Evolutionary conservation across 2,888 invertebrate genomes (phyloP).

Genomic region (Chrysopilus asiliformis): DNA sequence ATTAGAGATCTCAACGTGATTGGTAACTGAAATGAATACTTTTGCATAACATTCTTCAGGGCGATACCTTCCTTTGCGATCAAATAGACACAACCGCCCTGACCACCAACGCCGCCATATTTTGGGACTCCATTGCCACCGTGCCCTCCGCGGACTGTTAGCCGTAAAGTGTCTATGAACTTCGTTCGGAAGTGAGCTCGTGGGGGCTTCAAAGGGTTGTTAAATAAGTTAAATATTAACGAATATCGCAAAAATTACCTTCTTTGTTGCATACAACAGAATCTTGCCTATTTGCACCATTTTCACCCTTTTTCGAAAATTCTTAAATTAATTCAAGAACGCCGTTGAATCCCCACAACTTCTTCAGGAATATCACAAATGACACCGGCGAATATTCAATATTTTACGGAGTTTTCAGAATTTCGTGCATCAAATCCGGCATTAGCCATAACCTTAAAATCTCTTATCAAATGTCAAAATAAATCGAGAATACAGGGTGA

Average conservation of each 20-base stretch:
- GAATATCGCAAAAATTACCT: no score
- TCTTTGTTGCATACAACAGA: constrained; percentile 24
- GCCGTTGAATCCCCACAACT: not conserved
- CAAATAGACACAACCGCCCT: constrained; percentile 75
- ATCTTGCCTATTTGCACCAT: constrained; percentile 30
- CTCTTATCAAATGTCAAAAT: no score
- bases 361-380: not conserved
- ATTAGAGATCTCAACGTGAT: constrained; percentile 20
- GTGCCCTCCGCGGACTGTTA: constrained; percentile 69
- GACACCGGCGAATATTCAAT: no score
- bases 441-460: no score
- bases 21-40: constrained; percentile 15
- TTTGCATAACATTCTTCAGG: constrained; percentile 39
- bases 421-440: no score
- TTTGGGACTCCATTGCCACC: constrained; percentile 61
- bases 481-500: no score
- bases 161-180: constrained; percentile 68
- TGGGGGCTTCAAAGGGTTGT: constrained; percentile 19
- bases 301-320: not conserved
- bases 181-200: constrained; percentile 28
- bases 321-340: not conserved
- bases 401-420: no score
- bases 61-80: constrained; percentile 48
- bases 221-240: no score
- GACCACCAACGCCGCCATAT: constrained; percentile 82